phyloP scores from a whole-genome alignment of 1,140 invertebrate species.

The Heliothis subflexa region DNA sequence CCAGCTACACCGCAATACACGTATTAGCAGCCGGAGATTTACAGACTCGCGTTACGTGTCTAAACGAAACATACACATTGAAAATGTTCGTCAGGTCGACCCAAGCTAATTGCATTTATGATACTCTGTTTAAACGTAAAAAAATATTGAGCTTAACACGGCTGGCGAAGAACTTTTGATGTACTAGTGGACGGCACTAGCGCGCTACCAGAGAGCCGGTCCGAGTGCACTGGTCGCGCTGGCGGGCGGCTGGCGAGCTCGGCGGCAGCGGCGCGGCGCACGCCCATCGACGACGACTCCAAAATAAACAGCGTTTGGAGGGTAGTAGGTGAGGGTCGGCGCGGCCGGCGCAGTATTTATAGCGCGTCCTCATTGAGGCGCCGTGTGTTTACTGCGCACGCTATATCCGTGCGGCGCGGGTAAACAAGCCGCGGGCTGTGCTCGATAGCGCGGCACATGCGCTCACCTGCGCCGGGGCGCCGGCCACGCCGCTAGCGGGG shows the following conservation, averaged over 20 bases:
- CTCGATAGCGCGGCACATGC: slow-evolving; percentile 28
- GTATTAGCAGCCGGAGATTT: no score
- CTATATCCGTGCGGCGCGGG: slow-evolving; percentile 56
- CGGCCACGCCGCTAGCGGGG: slow-evolving; percentile 68
- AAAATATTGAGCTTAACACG: no score
- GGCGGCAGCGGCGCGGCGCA: neutral
- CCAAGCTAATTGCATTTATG: no score
- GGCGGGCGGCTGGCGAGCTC: neutral
- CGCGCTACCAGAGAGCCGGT: no score
- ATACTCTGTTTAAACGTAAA: neutral
- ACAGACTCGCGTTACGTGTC: no score
- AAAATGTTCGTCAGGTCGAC: no score
- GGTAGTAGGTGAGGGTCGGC: slow-evolving; percentile 76
- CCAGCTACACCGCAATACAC: no score
- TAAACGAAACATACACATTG: no score
- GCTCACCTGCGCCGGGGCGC: slow-evolving; percentile 66
- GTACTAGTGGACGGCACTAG: no score
- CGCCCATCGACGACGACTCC: slow-evolving; percentile 43
- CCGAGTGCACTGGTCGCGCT: neutral
- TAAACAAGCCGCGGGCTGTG: slow-evolving; percentile 52
- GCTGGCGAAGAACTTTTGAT: neutral
- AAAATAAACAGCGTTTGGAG: slow-evolving; percentile 69
- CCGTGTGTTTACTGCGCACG: slow-evolving; percentile 55
- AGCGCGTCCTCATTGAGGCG: slow-evolving; percentile 67
- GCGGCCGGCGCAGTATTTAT: slow-evolving; percentile 61